A percentile compares a stretch with the other conserved stretches of the same genome.
Evolutionary conservation across 2,113 vertebrate genomes (phyloP).

Genomic region (Octodon degus): DNA sequence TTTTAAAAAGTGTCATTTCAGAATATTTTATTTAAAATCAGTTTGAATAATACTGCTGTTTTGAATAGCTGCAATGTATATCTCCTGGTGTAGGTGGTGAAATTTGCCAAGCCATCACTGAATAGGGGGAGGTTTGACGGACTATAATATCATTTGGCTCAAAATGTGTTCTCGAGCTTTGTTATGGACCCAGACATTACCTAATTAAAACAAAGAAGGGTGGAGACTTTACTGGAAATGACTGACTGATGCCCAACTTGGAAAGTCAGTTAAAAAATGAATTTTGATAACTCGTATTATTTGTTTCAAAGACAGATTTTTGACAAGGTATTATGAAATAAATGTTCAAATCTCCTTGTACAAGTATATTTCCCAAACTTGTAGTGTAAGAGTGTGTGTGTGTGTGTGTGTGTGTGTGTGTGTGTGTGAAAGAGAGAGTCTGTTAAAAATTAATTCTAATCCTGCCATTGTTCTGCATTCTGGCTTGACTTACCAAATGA

Average conservation of each 20-base stretch:
- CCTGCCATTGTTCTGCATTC: constrained; percentile 11
- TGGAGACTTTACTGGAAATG: constrained; percentile 50
- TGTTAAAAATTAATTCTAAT: constrained; percentile 38
- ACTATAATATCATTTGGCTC: background rate
- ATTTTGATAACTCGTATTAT: constrained; percentile 14
- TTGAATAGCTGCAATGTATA: background rate
- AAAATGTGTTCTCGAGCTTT: background rate
- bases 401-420: background rate
- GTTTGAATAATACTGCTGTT: background rate
- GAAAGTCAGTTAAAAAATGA: constrained; percentile 1
- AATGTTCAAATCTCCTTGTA: constrained; percentile 2
- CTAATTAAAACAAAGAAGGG: constrained; percentile 37
- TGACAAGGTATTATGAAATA: background rate
- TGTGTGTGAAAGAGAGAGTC: too few relatives aligned
- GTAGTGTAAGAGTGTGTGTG: background rate
- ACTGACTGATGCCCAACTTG: constrained; percentile 13
- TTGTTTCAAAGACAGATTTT: constrained; percentile 44
- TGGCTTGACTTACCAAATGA: constrained; percentile 36
- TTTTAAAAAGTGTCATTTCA: background rate
- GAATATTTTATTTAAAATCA: background rate
- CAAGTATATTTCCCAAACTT: constrained; percentile 16
- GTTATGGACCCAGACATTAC: background rate
- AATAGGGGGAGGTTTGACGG: background rate
- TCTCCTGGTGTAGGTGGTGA: background rate
- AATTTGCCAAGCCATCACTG: background rate